phyloP scores from a whole-genome alignment of 2,113 vertebrate genomes.

The Aix galericulata region DNA sequence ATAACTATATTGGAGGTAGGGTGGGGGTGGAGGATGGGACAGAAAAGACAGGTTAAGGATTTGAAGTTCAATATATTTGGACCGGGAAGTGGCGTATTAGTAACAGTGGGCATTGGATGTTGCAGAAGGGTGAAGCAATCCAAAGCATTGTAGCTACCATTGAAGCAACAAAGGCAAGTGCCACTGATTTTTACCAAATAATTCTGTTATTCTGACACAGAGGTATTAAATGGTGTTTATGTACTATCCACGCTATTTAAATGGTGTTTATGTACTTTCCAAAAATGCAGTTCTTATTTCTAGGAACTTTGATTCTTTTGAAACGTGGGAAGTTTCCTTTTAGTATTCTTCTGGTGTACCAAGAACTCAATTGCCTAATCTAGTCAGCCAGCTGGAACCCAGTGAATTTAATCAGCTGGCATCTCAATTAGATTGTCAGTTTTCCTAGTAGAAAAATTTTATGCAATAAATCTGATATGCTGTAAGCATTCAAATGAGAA shows the following conservation, averaged over 20 bases:
- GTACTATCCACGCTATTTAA: background rate
- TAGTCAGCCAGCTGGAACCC: background rate
- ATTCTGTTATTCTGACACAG: background rate
- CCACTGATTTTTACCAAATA: conserved; percentile 52
- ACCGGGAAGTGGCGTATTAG: background rate
- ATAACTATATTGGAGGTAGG: background rate
- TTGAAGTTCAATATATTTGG: background rate
- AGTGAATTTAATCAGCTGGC: background rate
- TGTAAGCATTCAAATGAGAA: background rate
- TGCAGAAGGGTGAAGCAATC: background rate
- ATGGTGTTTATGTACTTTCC: background rate
- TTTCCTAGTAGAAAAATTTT: background rate
- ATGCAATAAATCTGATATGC: background rate
- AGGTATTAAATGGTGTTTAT: background rate
- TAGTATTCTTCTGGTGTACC: background rate
- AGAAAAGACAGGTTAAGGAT: background rate
- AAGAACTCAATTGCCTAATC: background rate
- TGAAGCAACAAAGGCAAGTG: conserved; percentile 60
- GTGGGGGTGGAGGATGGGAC: background rate
- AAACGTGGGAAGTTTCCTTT: background rate
- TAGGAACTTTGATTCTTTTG: background rate
- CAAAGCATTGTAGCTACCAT: conserved; percentile 18
- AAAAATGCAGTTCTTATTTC: background rate
- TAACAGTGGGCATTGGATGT: background rate
- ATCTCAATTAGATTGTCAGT: background rate